Percentiles rank a stretch among this genome's conserved stretches.
Conservation (phyloP, 2,113 vertebrate species). For the Talpa occidentalis region DNA sequence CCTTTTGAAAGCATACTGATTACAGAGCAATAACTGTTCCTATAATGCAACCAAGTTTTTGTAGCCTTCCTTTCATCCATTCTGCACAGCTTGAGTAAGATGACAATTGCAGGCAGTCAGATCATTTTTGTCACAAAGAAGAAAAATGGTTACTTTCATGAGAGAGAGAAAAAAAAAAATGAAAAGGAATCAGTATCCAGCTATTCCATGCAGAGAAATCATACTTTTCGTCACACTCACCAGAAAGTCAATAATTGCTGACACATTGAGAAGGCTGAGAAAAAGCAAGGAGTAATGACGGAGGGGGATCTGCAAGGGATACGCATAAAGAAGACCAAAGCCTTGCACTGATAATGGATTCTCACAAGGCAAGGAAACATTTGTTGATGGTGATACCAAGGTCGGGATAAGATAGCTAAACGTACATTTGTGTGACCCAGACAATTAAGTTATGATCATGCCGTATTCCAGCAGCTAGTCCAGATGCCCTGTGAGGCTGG, state of each 20-base stretch:
- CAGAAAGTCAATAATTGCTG: constrained; percentile 41
- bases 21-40: constrained; percentile 25
- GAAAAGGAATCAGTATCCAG: background rate
- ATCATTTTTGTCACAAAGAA: constrained; percentile 49
- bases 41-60: background rate
- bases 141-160: constrained; percentile 42
- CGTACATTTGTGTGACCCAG: rapidly evolving
- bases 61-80: background rate
- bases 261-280: constrained; percentile 38
- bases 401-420: background rate
- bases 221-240: constrained; percentile 31
- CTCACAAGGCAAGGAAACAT: background rate
- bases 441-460: background rate
- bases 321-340: background rate
- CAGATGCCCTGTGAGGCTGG: background rate
- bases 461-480: background rate
- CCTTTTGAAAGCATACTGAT: constrained; percentile 8
- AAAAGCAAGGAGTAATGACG: constrained; percentile 21
- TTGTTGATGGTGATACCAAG: background rate
- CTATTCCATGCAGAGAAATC: constrained; percentile 60
- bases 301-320: background rate
- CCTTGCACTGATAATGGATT: background rate
- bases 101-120: constrained; percentile 53
- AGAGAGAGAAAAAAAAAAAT: background rate
- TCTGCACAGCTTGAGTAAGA: constrained; percentile 32